These are phyloP conservation scores for Hoplias malabaricus DNA, from an alignment of 2,113 vertebrate species.

Conservation along the genomic window DNA sequence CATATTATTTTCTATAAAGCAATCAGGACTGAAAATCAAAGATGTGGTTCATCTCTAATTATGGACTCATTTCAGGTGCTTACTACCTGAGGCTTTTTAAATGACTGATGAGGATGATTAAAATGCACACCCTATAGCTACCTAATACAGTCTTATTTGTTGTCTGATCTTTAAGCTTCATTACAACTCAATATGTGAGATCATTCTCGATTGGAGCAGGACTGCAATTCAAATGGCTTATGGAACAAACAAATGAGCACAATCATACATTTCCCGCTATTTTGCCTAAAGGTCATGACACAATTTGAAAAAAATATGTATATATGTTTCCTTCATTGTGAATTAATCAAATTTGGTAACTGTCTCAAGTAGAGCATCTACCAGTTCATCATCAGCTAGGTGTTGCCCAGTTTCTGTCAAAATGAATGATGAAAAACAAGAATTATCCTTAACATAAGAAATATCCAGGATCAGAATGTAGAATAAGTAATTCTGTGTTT, in stretches of 20 bases:
- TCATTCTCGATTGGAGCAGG: constrained; percentile 6
- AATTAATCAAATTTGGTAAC: background rate
- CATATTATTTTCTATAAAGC: background rate
- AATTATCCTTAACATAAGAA: background rate
- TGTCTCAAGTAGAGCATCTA: background rate
- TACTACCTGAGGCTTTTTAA: constrained; percentile 40
- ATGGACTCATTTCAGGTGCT: constrained; percentile 15
- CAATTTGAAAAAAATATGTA: background rate
- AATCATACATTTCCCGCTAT: background rate
- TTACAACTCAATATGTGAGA: constrained; percentile 62
- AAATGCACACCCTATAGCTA: constrained; percentile 10
- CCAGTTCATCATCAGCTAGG: background rate
- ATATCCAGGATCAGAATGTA: background rate
- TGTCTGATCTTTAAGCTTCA: constrained; percentile 69
- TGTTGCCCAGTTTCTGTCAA: background rate
- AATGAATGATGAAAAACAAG: background rate
- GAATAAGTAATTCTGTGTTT: too few relatives aligned
- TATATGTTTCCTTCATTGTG: too few relatives aligned
- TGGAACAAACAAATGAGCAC: constrained; percentile 31
- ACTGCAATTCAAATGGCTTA: constrained; percentile 6
- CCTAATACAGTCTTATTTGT: constrained; percentile 59
- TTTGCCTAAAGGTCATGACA: background rate
- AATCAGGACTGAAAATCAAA: background rate
- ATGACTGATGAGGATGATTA: constrained; percentile 55
- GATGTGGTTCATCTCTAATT: background rate